Conservation (phyloP, 2,888 invertebrate species). For the Lasioglossum calceatum region DNA sequence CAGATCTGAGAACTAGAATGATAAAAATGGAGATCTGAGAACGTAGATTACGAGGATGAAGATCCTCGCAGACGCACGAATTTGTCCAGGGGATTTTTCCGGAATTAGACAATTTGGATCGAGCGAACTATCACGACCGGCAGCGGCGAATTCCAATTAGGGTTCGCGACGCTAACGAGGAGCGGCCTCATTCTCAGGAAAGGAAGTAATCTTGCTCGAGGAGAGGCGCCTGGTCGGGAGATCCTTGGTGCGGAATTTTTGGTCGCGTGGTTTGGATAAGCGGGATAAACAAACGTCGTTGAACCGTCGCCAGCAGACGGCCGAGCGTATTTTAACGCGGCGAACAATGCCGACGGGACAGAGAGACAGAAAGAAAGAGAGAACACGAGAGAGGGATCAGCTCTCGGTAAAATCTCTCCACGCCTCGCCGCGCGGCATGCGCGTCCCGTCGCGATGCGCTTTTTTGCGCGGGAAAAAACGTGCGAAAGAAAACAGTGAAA, state of each 20-base stretch:
- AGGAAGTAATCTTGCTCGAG: not conserved
- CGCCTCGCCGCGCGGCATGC: not conserved
- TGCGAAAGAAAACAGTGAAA: constrained; percentile 16
- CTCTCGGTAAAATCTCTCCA: not conserved
- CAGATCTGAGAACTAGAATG: too few relatives aligned
- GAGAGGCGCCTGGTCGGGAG: not conserved
- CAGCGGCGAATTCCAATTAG: constrained; percentile 35
- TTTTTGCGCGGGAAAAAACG: not conserved
- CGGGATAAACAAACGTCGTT: constrained; percentile 25
- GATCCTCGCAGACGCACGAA: not conserved
- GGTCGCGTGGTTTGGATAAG: not conserved
- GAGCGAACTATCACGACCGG: not conserved
- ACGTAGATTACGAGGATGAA: not conserved
- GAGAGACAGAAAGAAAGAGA: not conserved
- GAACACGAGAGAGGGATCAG: not conserved
- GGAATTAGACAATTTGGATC: constrained; percentile 19
- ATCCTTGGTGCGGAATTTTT: constrained; percentile 12
- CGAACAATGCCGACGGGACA: constrained; percentile 3
- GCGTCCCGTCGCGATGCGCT: constrained; percentile 17
- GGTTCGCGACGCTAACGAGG: constrained; percentile 20
- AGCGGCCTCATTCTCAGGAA: not conserved
- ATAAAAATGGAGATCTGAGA: too few relatives aligned
- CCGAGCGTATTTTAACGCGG: constrained; percentile 16
- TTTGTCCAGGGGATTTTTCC: not conserved
- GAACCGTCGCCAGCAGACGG: constrained; percentile 44